Percentiles rank a stretch among this genome's conserved stretches.
These are phyloP conservation scores for Carcharodon carcharias DNA, from an alignment of 2,797 vertebrate genomes.

Conservation along the genomic window DNA sequence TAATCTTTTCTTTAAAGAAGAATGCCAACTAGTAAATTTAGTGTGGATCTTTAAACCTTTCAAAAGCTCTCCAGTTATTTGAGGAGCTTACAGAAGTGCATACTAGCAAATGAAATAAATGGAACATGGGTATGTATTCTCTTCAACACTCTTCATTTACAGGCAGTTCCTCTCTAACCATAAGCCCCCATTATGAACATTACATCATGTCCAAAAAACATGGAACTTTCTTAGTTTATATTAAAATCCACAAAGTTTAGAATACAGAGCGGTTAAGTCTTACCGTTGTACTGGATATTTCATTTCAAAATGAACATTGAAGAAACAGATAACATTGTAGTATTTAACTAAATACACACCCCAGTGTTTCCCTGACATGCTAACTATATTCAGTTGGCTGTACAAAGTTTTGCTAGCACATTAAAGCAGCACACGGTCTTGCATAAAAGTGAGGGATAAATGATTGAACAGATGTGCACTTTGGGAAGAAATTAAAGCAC, in stretches of 20 bases:
- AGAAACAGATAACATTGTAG: slow-evolving; percentile 11
- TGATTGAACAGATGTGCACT: background rate
- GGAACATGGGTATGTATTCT: background rate
- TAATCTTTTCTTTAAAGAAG: background rate
- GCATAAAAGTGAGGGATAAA: background rate
- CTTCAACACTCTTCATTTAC: background rate
- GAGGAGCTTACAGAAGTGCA: background rate
- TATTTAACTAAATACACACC: slow-evolving; percentile 25
- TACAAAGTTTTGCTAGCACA: background rate
- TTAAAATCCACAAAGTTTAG: slow-evolving; percentile 5
- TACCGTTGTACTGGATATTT: background rate
- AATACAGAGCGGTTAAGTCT: background rate
- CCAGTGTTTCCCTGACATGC: slow-evolving; percentile 30
- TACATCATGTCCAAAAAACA: background rate
- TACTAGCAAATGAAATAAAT: slow-evolving; percentile 1
- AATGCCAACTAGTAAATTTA: background rate
- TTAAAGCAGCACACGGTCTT: background rate
- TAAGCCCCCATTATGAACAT: background rate
- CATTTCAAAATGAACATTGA: background rate
- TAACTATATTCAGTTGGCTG: background rate
- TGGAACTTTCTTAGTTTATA: background rate
- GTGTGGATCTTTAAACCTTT: background rate
- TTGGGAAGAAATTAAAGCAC: background rate
- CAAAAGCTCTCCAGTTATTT: background rate
- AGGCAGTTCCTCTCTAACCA: background rate